These are phyloP conservation scores for Seira musarum DNA, from an alignment of 2,888 invertebrate species.

Conservation along the genomic window DNA sequence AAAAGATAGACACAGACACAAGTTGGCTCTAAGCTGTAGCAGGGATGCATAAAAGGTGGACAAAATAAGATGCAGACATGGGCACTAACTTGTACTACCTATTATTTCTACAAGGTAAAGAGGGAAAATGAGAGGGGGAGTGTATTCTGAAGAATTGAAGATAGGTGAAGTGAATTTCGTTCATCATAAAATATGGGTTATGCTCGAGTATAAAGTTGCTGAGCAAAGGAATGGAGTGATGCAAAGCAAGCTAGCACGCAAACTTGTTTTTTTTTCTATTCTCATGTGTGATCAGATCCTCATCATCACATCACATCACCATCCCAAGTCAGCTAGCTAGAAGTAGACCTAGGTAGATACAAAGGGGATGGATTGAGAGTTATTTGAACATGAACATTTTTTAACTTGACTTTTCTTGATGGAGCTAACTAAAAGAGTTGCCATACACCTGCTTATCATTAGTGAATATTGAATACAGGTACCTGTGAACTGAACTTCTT, in stretches of 20 bases:
- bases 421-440: too few relatives aligned
- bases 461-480: not conserved
- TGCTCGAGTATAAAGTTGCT: constrained; percentile 4
- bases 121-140: not conserved
- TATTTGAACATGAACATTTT: too few relatives aligned
- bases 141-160: too few relatives aligned
- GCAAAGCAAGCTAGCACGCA: not conserved
- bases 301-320: not conserved
- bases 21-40: too few relatives aligned
- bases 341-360: too few relatives aligned
- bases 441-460: not conserved
- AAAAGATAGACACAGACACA: not conserved
- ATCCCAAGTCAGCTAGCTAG: too few relatives aligned
- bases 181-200: constrained; percentile 33
- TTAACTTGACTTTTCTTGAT: too few relatives aligned
- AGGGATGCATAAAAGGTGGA: too few relatives aligned
- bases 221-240: not conserved
- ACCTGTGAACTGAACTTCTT: too few relatives aligned
- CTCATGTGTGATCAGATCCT: not conserved
- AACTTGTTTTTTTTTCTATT: not conserved
- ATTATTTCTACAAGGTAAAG: constrained; percentile 20
- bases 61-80: too few relatives aligned
- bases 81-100: too few relatives aligned
- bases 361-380: too few relatives aligned
- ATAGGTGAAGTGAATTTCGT: constrained; percentile 3